Evolutionary conservation across 2,888 invertebrate species (phyloP).

Genomic region (Pollenia angustigena): DNA sequence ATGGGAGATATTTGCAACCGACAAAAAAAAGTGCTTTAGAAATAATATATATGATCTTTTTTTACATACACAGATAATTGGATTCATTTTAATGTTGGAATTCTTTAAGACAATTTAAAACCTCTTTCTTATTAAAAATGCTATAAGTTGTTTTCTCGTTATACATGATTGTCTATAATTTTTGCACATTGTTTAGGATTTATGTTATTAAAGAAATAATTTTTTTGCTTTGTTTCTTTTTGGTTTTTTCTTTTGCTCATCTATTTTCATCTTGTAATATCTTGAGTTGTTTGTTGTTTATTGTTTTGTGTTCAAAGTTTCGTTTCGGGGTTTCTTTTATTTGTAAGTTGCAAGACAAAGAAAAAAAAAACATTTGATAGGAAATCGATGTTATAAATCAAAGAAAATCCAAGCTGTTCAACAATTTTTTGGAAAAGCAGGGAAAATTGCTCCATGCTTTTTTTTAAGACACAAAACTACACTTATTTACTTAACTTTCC

Average conservation of each 20-base stretch:
- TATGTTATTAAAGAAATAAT: not conserved
- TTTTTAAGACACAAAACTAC: slow-evolving; percentile 21
- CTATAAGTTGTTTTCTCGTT: slow-evolving; percentile 1
- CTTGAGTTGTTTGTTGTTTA: slow-evolving; percentile 63
- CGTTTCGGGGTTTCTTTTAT: slow-evolving; percentile 33
- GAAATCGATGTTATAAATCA: slow-evolving; percentile 76
- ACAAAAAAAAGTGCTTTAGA: too few species aligned
- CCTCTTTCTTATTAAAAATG: not conserved
- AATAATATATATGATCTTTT: too few species aligned
- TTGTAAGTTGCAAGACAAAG: slow-evolving; percentile 1
- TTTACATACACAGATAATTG: not conserved
- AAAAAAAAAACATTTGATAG: slow-evolving; percentile 69
- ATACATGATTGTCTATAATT: slow-evolving; percentile 16
- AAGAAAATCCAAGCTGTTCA: slow-evolving; percentile 59
- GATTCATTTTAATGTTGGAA: not conserved
- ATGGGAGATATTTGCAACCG: too few species aligned
- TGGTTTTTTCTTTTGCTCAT: not conserved
- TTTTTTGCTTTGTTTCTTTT: not conserved
- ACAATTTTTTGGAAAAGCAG: slow-evolving; percentile 31
- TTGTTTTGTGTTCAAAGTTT: slow-evolving; percentile 61
- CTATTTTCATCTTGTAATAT: slow-evolving; percentile 50
- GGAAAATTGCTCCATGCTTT: slow-evolving; percentile 14
- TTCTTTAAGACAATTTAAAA: slow-evolving; percentile 14
- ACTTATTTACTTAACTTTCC: slow-evolving; percentile 58
- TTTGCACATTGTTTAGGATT: slow-evolving; percentile 7